Evolutionary conservation across 64 coral and sea anemone genomes (phyloP), one percentile per base, ranked within the genome.

Genomic region (Hydrozoanthus tunicans): DNA sequence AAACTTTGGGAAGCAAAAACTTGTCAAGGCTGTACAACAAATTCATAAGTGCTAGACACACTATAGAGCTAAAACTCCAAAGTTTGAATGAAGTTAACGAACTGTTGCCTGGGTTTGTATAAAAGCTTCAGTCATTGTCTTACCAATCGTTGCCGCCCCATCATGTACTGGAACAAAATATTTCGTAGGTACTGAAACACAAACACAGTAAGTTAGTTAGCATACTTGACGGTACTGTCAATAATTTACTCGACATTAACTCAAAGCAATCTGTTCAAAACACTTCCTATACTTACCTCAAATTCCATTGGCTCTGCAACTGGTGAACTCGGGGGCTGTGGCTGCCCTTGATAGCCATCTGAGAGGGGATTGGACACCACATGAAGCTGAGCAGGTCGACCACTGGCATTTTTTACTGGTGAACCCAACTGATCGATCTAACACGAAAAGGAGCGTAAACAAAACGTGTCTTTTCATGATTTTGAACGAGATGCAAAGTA

Each of bases 121-220:
- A 51, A 51, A 8, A 43, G 3, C 20, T 74, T 5, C 5, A 3
- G 7, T 11, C 11, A 10, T 75, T 75, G 0, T 17, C 86, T 77
- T 73, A 99, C 97, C 94, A 92, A 89, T 61, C 85, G 65, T 69
- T 99, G 94, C 23, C 90, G 92, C 8, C 97, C 97, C 97, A 99
- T 99, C 97, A 99, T 99, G 90, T 94, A 99, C 63, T 99, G 91
- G 64, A 96, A 99, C 56, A 99, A 86, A 62, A 99, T 99, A 94
- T 99, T 99, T 90, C 94, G 90, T 17, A 99, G 90, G 70, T 99
- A 99, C 97, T 99, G 80, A 53, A 96, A 91, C 53, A 65, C 14
- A 3, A 64, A 11, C 79, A 63, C 0, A 10, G 14, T 12, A 52
- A 53, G 52, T 75, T 75, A 75, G 72, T 75, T 75, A 51, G 8